Evolutionary conservation across 2,797 vertebrate genomes (phyloP), one percentile per base, ranked within the genome.

Genomic region (Eidolon dupreanum): DNA sequence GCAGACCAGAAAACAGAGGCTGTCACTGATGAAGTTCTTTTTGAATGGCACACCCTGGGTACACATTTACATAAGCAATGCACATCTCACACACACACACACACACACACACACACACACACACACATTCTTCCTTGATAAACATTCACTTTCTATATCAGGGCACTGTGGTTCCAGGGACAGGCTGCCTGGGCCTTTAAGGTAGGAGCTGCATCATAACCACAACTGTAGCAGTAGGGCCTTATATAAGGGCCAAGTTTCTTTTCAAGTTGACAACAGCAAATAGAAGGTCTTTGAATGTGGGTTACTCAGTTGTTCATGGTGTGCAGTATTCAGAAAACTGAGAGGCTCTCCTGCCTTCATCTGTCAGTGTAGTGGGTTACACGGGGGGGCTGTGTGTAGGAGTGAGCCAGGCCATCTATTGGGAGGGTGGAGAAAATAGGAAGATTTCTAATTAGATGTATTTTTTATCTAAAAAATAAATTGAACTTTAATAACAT

Each of bases 391-490:
- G 51, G 28, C 38, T 70, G 24, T 11, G n/a, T 41, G 15, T 49
- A 85, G 68, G 28, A 10, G 26, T 31, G 12, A 53, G 43, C 53
- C 70, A 65, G 51, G 73, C 74, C 43, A 57, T 73, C 61, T 75
- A 10, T 38, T 15, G 8, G 4, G 36, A n/a, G 28, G 10, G 5
- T 10, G n/a, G 22, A 28, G 22, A 78, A 59, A 51, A 55, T 33
- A 75, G 17, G 53, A 66, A 38, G 46, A 91, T 59, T 96, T 93
- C 57, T 61, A 51, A 17, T 57, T 75, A 73, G 19, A 46, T 16
- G 59, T 66, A 36, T 31, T 63, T 81, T 88, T 91, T 57, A 95
- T 46, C 38, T 70, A 71, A 79, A 93, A 96, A 70, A n/a, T 5
- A 90, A 96, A 79, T 41, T 41, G 36, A 87, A 73, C 49, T 71